phyloP scores from a whole-genome alignment of 1,140 invertebrate genomes.

The Pemphigus obesinymphae region DNA sequence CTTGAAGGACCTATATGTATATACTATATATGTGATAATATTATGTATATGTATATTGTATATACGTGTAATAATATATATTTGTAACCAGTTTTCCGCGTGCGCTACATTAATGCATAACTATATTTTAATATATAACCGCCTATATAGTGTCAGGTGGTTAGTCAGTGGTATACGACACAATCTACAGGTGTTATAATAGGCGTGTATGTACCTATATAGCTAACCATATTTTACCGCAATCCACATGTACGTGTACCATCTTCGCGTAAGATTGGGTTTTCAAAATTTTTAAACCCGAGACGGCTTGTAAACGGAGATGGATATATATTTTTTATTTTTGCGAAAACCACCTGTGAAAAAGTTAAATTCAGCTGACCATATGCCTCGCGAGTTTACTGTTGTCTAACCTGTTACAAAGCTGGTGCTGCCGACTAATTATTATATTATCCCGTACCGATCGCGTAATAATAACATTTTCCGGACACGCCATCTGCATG shows the following conservation, averaged over 20 bases:
- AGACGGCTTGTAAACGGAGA: background rate
- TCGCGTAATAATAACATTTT: background rate
- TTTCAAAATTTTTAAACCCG: background rate
- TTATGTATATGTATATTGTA: background rate
- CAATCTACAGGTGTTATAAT: background rate
- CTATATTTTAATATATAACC: background rate
- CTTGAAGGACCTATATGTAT: background rate
- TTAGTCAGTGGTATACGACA: background rate
- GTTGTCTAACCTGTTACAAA: background rate
- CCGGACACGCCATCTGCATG: background rate
- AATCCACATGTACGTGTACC: too few relatives aligned
- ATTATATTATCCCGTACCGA: background rate
- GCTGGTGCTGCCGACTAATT: background rate
- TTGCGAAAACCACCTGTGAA: background rate
- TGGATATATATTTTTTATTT: too few relatives aligned
- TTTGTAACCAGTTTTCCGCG: constrained; percentile 6
- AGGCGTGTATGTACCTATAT: too few relatives aligned
- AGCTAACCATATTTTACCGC: too few relatives aligned
- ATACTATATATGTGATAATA: background rate
- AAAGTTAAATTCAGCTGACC: background rate
- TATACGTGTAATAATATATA: background rate
- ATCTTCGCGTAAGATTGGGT: background rate
- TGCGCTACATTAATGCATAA: constrained; percentile 2
- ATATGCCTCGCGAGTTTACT: background rate
- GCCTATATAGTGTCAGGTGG: background rate